Evolutionary conservation across 1,140 invertebrate species (phyloP).

Genomic region (Dreissena polymorpha): DNA sequence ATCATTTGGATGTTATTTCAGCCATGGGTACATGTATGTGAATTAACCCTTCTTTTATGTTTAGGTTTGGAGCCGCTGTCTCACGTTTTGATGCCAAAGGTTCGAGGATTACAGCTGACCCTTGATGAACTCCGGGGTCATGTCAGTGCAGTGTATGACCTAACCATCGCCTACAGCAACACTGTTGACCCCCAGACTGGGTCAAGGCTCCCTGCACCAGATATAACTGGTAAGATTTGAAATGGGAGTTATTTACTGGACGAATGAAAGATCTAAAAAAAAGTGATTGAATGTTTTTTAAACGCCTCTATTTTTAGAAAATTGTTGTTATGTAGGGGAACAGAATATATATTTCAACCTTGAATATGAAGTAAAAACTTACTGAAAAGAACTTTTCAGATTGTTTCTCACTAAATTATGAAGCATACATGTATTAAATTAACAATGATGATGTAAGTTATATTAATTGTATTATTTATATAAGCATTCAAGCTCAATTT

Average conservation of each 20-base stretch:
- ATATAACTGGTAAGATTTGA: conserved; percentile 67
- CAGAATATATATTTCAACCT: background rate
- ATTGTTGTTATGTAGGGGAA: background rate
- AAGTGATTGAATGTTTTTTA: background rate
- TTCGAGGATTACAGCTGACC: conserved; percentile 79
- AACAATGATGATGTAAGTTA: background rate
- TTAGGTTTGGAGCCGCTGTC: conserved; percentile 76
- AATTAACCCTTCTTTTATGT: too few relatives aligned
- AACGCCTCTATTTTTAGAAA: background rate
- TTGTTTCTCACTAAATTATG: background rate
- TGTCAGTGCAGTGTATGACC: conserved; percentile 81
- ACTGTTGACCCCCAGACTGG: conserved; percentile 62
- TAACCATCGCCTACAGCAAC: conserved; percentile 80
- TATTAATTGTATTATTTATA: background rate
- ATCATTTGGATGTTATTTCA: too few relatives aligned
- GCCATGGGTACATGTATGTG: too few relatives aligned
- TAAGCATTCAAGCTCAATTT: conserved; percentile 4
- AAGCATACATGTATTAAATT: background rate
- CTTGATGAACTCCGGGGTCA: conserved; percentile 76
- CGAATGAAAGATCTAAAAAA: background rate
- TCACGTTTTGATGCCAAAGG: conserved; percentile 81
- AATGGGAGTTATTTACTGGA: background rate
- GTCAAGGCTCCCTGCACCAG: conserved; percentile 62
- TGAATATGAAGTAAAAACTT: background rate
- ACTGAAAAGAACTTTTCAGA: background rate